Conservation (phyloP, 2,888 invertebrate species). For the Lacanobia oleracea region DNA sequence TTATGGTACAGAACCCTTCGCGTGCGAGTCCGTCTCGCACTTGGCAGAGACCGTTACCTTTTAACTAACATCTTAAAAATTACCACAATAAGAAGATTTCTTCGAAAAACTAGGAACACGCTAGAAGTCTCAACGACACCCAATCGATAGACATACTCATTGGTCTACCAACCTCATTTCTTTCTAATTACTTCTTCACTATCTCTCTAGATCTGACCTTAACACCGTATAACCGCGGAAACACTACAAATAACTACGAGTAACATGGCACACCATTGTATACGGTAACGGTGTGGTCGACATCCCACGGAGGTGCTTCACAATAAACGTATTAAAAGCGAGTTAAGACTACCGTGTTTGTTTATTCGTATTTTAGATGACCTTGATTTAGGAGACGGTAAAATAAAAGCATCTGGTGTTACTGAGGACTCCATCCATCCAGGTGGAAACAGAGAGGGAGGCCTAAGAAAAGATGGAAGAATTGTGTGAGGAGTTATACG, state of each 20-base stretch:
- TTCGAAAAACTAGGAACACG: too few relatives aligned
- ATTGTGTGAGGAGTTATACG: too few relatives aligned
- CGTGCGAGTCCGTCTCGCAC: too few relatives aligned
- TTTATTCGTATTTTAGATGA: slow-evolving; percentile 25
- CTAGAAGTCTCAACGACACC: neutral
- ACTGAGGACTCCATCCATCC: too few relatives aligned
- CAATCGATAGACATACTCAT: neutral
- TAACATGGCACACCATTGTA: slow-evolving; percentile 41
- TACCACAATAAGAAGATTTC: too few relatives aligned
- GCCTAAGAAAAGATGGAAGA: too few relatives aligned
- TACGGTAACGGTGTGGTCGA: slow-evolving; percentile 55
- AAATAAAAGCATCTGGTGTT: neutral
- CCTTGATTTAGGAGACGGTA: slow-evolving; percentile 14
- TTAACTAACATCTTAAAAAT: too few relatives aligned
- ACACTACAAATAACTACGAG: slow-evolving; percentile 10
- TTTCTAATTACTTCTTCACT: slow-evolving; percentile 31
- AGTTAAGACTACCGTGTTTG: slow-evolving; percentile 34
- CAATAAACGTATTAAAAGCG: slow-evolving; percentile 57
- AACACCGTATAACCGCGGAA: slow-evolving; percentile 31
- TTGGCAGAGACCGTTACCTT: too few relatives aligned
- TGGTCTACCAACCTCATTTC: slow-evolving; percentile 29
- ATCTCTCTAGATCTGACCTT: slow-evolving; percentile 54
- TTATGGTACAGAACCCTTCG: too few relatives aligned
- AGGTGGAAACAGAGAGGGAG: too few relatives aligned
- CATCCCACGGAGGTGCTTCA: slow-evolving; percentile 51